phyloP scores from a whole-genome alignment of 2,797 vertebrate genomes.

The Psittacula echo region DNA sequence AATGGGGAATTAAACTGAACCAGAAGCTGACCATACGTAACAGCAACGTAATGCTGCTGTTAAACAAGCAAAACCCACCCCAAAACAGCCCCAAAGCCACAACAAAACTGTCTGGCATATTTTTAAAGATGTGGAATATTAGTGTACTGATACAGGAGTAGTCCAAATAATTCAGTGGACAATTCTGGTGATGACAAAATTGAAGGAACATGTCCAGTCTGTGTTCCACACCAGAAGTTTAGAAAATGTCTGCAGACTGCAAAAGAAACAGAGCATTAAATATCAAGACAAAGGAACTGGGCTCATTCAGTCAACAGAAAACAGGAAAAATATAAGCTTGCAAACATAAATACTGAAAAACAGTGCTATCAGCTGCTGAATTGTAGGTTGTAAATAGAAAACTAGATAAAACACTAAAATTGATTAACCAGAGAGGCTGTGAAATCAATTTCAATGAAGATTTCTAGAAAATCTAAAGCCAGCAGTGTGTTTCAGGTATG shows the following conservation, averaged over 20 bases:
- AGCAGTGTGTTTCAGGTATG: not conserved
- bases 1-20: not conserved
- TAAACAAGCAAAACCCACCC: not conserved
- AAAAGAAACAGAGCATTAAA: not conserved
- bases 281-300: not conserved
- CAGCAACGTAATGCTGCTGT: not conserved
- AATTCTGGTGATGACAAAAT: not conserved
- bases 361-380: not conserved
- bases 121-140: not conserved
- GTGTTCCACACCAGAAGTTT: not conserved
- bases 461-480: not conserved
- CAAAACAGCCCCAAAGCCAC: not conserved
- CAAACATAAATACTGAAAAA: not conserved
- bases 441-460: not conserved
- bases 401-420: not conserved
- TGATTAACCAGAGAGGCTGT: not conserved
- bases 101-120: not conserved
- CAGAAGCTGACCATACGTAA: not conserved
- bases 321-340: not conserved
- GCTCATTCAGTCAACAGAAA: slow-evolving; percentile 15
- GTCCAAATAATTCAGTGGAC: not conserved
- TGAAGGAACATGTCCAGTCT: not conserved
- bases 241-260: not conserved
- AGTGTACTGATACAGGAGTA: not conserved
- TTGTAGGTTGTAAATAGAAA: not conserved